Conservation (phyloP, 2,113 vertebrate genomes). For the Pollachius pollachius region DNA sequence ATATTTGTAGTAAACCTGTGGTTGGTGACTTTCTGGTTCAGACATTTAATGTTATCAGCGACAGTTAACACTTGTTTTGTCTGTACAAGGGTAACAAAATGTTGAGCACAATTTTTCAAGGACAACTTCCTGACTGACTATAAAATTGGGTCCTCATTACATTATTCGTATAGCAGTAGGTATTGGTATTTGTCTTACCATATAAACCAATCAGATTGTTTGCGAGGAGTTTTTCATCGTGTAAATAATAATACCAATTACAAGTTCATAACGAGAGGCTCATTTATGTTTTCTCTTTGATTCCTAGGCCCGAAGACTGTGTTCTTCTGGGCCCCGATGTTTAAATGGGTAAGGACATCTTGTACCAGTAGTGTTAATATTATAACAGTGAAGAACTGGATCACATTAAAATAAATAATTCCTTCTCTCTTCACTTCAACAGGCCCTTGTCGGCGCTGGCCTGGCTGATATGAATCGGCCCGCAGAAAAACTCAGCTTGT, state of each 20-base stretch:
- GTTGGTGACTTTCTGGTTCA: no score
- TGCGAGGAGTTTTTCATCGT: no score
- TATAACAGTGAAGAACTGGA: background rate
- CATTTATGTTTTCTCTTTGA: constrained; percentile 21
- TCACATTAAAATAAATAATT: background rate
- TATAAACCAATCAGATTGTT: no score
- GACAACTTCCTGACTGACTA: constrained; percentile 9
- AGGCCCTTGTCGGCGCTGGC: constrained; percentile 91
- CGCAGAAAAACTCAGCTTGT: constrained; percentile 91
- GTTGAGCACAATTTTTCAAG: constrained; percentile 19
- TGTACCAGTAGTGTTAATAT: background rate
- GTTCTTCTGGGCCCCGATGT: constrained; percentile 98
- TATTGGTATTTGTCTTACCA: no score
- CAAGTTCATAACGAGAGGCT: no score
- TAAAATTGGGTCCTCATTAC: background rate
- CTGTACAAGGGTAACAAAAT: constrained; percentile 10
- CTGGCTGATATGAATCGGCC: constrained; percentile 94
- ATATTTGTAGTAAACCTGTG: no score
- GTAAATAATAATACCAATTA: no score
- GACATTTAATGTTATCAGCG: no score
- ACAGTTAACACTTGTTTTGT: background rate
- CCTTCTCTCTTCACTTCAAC: background rate
- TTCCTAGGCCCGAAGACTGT: constrained; percentile 91
- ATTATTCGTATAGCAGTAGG: no score
- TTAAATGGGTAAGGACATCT: constrained; percentile 90